Conservation (phyloP, 2,888 invertebrate species). For the Drosophila mettleri region DNA sequence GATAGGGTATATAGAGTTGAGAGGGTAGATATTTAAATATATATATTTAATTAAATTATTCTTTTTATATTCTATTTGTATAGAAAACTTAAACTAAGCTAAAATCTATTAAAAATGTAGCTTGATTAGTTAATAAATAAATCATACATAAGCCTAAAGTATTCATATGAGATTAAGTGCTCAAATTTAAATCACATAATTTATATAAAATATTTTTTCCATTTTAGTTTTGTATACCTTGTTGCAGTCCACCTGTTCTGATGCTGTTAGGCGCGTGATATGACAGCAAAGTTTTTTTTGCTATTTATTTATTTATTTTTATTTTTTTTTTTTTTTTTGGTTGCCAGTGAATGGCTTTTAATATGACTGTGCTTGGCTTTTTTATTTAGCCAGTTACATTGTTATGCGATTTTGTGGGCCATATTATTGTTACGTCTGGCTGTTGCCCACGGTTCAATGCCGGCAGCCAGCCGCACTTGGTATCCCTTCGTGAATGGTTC, state of each 20-base stretch:
- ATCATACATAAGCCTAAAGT: too few relatives aligned
- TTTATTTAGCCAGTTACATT: constrained; percentile 77
- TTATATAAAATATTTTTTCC: not conserved
- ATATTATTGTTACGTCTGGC: constrained; percentile 76
- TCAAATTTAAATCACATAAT: too few relatives aligned
- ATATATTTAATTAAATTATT: too few relatives aligned
- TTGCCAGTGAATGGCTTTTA: constrained; percentile 35
- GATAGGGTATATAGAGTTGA: too few relatives aligned
- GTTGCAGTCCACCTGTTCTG: not conserved
- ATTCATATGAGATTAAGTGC: too few relatives aligned
- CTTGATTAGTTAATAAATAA: too few relatives aligned
- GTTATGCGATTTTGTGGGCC: constrained; percentile 79
- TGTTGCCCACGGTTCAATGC: constrained; percentile 63
- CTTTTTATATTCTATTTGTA: too few relatives aligned
- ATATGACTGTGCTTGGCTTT: constrained; percentile 70
- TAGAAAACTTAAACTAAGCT: too few relatives aligned
- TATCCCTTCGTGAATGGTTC: constrained; percentile 36
- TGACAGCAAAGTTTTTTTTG: not conserved
- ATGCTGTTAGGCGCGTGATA: not conserved
- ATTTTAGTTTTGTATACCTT: not conserved
- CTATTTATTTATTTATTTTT: not conserved
- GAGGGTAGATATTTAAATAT: too few relatives aligned
- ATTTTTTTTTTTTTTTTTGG: not conserved
- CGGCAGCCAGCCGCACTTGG: constrained; percentile 30
- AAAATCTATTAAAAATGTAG: too few relatives aligned